These are phyloP conservation scores for Pseudolaguvia tuberculata DNA, from an alignment of 2,113 vertebrate genomes.

Conservation along the genomic window DNA sequence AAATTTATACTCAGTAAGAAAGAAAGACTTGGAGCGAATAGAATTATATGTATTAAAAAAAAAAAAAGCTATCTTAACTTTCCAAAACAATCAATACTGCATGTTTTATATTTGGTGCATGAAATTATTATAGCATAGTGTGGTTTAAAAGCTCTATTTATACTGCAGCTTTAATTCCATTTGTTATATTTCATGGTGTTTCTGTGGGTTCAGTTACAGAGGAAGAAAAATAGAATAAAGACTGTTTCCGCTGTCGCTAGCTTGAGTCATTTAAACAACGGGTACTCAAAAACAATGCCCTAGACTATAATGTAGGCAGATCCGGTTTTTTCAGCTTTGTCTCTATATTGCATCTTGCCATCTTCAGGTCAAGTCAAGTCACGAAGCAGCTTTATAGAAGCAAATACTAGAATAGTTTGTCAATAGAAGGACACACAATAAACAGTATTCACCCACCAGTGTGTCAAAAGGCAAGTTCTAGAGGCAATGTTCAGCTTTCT, in stretches of 20 bases:
- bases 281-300: constrained; percentile 19
- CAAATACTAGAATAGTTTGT: constrained; percentile 4
- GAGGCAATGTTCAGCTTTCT: too few species aligned
- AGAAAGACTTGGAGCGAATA: neutral
- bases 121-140: neutral
- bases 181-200: neutral
- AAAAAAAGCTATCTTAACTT: too few species aligned
- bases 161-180: neutral
- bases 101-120: neutral
- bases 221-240: neutral
- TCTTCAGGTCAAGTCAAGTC: neutral
- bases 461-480: too few species aligned
- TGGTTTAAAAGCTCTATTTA: neutral
- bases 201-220: neutral
- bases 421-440: neutral
- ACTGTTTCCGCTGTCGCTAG: constrained; percentile 8
- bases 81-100: too few species aligned
- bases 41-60: too few species aligned
- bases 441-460: too few species aligned
- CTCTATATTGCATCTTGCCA: constrained; percentile 36
- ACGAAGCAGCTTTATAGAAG: too few species aligned
- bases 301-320: constrained; percentile 14
- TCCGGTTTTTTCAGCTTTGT: constrained; percentile 21
- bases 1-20: neutral
- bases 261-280: constrained; percentile 26